Evolutionary conservation across 2,797 vertebrate species (phyloP).

Genomic region (Euthynnus affinis): DNA sequence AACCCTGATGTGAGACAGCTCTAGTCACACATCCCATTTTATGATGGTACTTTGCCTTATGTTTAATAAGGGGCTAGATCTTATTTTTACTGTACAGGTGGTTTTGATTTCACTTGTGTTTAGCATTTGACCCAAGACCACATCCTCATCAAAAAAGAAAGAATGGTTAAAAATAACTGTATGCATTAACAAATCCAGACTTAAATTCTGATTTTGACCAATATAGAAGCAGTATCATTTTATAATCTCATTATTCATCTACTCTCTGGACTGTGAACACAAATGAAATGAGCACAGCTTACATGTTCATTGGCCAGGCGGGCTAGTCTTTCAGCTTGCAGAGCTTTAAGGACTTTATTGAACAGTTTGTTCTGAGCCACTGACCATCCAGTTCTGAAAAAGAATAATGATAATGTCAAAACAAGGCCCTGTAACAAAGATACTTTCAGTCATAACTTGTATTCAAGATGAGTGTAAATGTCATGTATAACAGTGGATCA

Average conservation of each 20-base stretch:
- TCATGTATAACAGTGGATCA: not conserved
- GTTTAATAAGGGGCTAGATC: not conserved
- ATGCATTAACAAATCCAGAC: not conserved
- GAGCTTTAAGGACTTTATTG: slow-evolving; percentile 96
- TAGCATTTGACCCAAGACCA: not conserved
- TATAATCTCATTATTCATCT: slow-evolving; percentile 1
- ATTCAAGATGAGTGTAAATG: rapidly evolving
- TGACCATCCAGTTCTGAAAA: slow-evolving; percentile 93
- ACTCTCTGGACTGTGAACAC: not conserved
- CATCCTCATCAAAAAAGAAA: not conserved
- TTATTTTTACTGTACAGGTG: not conserved
- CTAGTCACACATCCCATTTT: not conserved
- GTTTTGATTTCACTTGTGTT: not conserved
- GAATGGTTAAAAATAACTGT: not conserved
- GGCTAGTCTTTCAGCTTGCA: slow-evolving; percentile 94
- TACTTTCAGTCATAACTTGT: not conserved
- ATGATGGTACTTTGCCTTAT: not conserved
- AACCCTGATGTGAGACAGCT: not conserved
- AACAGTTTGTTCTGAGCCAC: slow-evolving; percentile 97
- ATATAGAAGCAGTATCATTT: too few relatives aligned
- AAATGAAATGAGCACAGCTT: slow-evolving; percentile 70
- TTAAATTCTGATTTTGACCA: not conserved
- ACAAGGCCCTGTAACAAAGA: not conserved
- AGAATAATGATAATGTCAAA: not conserved
- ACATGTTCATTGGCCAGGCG: slow-evolving; percentile 96